phyloP scores from a whole-genome alignment of 2,113 vertebrate genomes.

The Pomatorhinus ruficollis region DNA sequence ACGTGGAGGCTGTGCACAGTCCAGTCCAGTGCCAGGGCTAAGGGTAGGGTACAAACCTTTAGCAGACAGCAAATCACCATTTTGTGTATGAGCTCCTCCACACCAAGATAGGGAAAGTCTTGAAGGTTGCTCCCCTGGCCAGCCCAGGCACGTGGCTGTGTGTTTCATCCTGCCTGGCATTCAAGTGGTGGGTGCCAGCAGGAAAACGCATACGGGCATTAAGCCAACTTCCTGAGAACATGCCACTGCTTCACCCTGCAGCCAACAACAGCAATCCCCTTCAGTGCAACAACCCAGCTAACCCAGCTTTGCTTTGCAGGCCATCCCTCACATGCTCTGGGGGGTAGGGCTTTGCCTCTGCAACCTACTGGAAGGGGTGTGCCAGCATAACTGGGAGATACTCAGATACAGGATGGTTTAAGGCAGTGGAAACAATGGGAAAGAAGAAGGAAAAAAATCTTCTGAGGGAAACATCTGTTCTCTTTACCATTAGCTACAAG shows the following conservation, averaged over 20 bases:
- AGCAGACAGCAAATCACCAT: background rate
- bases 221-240: background rate
- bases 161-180: background rate
- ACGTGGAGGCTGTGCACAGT: background rate
- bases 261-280: background rate
- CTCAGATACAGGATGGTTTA: background rate
- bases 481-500: slow-evolving; percentile 5
- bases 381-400: background rate
- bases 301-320: background rate
- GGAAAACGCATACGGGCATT: background rate
- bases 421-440: background rate
- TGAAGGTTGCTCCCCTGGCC: background rate
- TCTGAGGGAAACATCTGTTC: background rate
- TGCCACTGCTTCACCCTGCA: background rate
- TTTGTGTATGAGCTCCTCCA: background rate
- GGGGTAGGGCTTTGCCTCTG: background rate
- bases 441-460: background rate
- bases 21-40: background rate
- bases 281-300: background rate
- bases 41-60: background rate
- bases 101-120: fast-evolving
- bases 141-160: background rate
- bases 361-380: background rate
- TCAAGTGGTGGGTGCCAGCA: background rate
- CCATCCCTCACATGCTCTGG: fast-evolving